These are phyloP conservation scores for Candoia aspera DNA, from an alignment of 2,113 vertebrate species.

Conservation along the genomic window DNA sequence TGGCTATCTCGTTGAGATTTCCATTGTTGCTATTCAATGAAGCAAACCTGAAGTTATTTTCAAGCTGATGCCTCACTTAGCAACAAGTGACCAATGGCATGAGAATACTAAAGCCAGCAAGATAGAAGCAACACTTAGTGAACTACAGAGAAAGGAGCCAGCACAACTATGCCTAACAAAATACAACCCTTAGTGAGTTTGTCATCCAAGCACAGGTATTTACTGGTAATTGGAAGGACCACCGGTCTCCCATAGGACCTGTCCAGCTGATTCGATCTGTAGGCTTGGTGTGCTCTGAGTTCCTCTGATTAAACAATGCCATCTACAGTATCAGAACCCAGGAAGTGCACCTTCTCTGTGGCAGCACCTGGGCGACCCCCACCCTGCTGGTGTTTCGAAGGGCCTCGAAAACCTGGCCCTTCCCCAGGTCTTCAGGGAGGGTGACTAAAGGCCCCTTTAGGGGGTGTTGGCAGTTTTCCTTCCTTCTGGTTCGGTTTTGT, in stretches of 20 bases:
- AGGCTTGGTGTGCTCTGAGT: neutral
- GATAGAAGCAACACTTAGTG: neutral
- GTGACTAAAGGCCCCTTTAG: neutral
- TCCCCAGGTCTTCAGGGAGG: neutral
- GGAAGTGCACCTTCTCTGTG: neutral
- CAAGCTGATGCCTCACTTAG: neutral
- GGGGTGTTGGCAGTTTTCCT: neutral
- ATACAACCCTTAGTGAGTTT: neutral
- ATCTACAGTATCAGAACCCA: neutral
- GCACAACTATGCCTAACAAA: neutral
- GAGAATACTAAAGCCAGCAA: neutral
- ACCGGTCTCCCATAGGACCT: neutral
- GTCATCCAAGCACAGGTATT: neutral
- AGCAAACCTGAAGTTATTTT: neutral
- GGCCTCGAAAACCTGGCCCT: neutral
- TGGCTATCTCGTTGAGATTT: neutral
- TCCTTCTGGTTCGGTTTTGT: neutral
- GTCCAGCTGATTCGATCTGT: neutral
- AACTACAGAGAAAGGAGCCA: neutral
- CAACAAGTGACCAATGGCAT: neutral
- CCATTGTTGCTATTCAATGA: neutral
- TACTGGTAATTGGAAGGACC: neutral
- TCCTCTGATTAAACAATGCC: neutral
- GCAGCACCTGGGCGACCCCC: neutral
- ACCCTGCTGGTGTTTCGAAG: neutral